A percentile compares a stretch with the other conserved stretches of the same genome.
phyloP scores from a whole-genome alignment of 2,888 invertebrate species.

The Drosophila putrida region DNA sequence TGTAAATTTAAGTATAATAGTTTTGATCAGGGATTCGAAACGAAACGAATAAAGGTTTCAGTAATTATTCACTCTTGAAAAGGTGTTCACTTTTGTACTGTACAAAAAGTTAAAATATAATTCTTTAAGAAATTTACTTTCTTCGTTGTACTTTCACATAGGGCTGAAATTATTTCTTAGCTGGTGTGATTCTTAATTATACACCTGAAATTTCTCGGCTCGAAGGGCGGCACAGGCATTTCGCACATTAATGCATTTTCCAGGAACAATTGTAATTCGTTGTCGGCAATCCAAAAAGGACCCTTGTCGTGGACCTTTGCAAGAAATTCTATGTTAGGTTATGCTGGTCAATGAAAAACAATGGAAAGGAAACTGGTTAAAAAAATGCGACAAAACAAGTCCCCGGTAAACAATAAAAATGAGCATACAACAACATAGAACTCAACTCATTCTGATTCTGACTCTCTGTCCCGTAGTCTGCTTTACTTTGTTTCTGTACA shows the following conservation, averaged over 20 bases:
- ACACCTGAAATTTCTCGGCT: too few relatives aligned
- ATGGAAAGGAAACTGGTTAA: slow-evolving; percentile 23
- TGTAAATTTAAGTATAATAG: too few relatives aligned
- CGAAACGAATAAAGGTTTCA: too few relatives aligned
- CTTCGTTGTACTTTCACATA: too few relatives aligned
- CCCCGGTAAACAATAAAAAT: slow-evolving; percentile 23
- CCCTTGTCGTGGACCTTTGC: slow-evolving; percentile 18
- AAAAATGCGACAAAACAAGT: slow-evolving; percentile 33
- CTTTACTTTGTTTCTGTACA: slow-evolving; percentile 2
- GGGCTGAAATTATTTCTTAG: not conserved
- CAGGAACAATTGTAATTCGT: slow-evolving; percentile 6
- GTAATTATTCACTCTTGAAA: too few relatives aligned
- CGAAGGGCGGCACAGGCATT: slow-evolving; percentile 15
- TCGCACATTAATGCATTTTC: slow-evolving; percentile 26
- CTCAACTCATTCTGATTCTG: slow-evolving; percentile 1
- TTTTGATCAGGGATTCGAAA: too few relatives aligned
- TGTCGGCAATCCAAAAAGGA: slow-evolving; percentile 8
- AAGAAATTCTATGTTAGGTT: slow-evolving; percentile 34
- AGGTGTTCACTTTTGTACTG: too few relatives aligned
- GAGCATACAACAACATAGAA: slow-evolving; percentile 8
- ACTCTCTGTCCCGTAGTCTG: slow-evolving; percentile 11
- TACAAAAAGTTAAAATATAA: too few relatives aligned
- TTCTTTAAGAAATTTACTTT: too few relatives aligned
- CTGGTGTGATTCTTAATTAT: slow-evolving; percentile 8
- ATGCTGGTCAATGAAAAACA: slow-evolving; percentile 43